Evolutionary conservation across 2,113 vertebrate species (phyloP), one percentile per base, ranked within the genome.

Genomic region (Thunnus thynnus): DNA sequence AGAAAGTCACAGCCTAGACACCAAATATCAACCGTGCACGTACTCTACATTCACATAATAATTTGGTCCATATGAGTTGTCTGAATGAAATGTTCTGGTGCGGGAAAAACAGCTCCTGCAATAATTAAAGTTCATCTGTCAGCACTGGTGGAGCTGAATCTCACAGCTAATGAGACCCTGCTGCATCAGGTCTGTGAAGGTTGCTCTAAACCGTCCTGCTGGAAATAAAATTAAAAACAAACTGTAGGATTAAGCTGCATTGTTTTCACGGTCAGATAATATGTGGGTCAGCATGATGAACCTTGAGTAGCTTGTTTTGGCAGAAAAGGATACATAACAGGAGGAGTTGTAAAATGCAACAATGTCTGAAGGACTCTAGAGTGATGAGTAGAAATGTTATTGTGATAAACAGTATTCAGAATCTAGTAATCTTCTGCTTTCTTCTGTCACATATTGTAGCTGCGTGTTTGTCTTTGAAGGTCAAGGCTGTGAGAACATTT

Each of bases 61-160:
- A 68, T 52, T 11, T 1, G 9, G 55, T 61, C 54, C 50, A 62
- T 17, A 14, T 61, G 74, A 79, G 54, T 2, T 17, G 73, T 50
- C 60, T 9, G 67, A 60, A 71, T 65, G 61, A 78, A 60, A 73
- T 13, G 64, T 52, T 64, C 8, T 17, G 50, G 14, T 50, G 30
- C 48, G 52, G 32, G 36, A 66, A 25, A 30, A 80, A 55, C 52
- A 56, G 47, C 72, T 74, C 60, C 68, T 72, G 61, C n/a, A 76
- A 36, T 86, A 80, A 89, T 88, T 85, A 83, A 41, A 75, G 76
- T 73, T 85, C 50, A 77, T 70, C 62, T 67, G 73, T 88, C 62
- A 69, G 78, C 63, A n/a, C 36, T 55, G 62, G 51, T 72, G 66
- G 63, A 73, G 80, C 80, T 10, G 58, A 77, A 27, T 72, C 66